These are phyloP conservation scores for Cydia amplana DNA, from an alignment of 1,140 invertebrate genomes.

Conservation along the genomic window DNA sequence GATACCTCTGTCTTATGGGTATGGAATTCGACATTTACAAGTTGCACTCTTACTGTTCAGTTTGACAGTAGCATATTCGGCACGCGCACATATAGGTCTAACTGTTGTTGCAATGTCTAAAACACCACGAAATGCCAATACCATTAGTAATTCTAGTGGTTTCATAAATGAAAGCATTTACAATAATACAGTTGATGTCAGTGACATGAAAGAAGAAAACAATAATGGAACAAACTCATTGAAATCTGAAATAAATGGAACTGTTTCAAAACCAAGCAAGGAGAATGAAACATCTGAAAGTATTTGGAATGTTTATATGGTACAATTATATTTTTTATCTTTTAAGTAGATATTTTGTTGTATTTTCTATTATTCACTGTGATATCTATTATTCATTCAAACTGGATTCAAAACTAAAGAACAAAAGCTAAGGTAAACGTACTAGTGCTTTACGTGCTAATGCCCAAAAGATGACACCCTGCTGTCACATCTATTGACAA, in stretches of 20 bases:
- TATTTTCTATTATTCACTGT: no score
- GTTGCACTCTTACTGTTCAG: not conserved
- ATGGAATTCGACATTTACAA: slow-evolving; percentile 11
- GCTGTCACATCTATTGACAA: no score
- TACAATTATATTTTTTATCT: not conserved
- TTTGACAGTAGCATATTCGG: not conserved
- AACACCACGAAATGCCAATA: not conserved
- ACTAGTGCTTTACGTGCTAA: no score
- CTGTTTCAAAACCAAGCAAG: not conserved
- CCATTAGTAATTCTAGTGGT: slow-evolving; percentile 1
- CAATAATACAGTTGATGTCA: not conserved
- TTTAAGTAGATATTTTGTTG: no score
- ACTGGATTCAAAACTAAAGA: no score
- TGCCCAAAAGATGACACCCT: no score
- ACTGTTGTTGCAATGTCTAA: slow-evolving; percentile 13
- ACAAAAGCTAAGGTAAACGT: no score
- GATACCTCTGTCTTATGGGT: not conserved
- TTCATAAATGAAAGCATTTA: not conserved
- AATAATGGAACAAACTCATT: not conserved
- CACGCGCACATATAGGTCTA: slow-evolving; percentile 1
- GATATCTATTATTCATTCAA: no score
- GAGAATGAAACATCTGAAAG: not conserved
- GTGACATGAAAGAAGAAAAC: not conserved
- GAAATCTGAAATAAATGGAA: not conserved
- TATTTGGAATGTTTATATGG: slow-evolving; percentile 20